Percentiles rank a stretch among this genome's conserved stretches.
These are phyloP conservation scores for Propithecus coquereli DNA, from an alignment of 2,113 vertebrate genomes.

Conservation along the genomic window DNA sequence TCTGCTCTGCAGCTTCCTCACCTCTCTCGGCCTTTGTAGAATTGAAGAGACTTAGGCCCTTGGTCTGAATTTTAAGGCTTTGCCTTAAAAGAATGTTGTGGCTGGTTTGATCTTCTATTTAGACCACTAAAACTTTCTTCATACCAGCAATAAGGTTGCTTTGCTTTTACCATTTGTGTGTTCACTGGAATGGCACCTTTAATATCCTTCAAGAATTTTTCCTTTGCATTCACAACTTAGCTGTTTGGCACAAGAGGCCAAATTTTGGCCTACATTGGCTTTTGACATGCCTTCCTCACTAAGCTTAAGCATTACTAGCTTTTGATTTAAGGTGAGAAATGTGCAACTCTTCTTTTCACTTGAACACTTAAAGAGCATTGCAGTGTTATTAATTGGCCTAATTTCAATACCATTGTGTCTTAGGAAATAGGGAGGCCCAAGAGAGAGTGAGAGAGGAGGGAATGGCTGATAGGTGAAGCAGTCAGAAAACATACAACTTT, in stretches of 20 bases:
- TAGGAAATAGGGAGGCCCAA: background rate
- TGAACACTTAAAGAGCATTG: no score
- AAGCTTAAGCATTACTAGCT: background rate
- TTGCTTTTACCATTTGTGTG: background rate
- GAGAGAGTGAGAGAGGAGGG: background rate
- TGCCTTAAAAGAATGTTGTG: no score
- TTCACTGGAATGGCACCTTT: background rate
- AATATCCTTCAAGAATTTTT: background rate
- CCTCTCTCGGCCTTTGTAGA: background rate
- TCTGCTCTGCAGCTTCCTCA: background rate
- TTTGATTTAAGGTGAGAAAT: background rate
- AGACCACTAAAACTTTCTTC: background rate
- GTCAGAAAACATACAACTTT: no score
- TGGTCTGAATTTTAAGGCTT: background rate
- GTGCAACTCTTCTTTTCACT: no score
- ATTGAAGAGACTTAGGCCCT: background rate
- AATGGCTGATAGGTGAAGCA: no score
- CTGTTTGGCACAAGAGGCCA: background rate
- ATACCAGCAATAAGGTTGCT: background rate
- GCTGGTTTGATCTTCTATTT: background rate
- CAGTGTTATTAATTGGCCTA: no score
- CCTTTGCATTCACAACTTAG: background rate
- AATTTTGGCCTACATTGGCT: background rate
- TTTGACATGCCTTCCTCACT: background rate
- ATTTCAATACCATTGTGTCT: no score